phyloP scores from a whole-genome alignment of 2,888 invertebrate species.

The Tipula helvola region DNA sequence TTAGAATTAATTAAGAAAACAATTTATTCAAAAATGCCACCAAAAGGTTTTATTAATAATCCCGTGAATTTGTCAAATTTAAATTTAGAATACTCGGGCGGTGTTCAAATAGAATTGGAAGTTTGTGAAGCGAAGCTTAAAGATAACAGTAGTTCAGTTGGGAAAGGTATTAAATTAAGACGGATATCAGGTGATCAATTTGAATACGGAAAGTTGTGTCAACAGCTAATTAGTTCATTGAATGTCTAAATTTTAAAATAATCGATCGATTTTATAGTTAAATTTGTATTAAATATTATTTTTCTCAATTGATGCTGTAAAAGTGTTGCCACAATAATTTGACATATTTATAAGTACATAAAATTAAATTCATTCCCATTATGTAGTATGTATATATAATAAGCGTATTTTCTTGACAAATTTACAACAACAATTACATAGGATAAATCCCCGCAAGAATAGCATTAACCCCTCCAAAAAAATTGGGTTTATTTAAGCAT shows the following conservation, averaged over 20 bases:
- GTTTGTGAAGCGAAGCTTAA: constrained; percentile 56
- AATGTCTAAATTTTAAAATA: constrained; percentile 43
- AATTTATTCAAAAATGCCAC: constrained; percentile 66
- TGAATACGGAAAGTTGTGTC: constrained; percentile 77
- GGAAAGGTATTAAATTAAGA: constrained; percentile 72
- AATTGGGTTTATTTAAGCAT: too few relatives aligned
- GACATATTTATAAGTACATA: not conserved
- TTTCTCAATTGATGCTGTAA: not conserved
- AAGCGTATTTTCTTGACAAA: too few relatives aligned
- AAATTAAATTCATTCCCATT: not conserved
- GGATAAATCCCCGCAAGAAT: too few relatives aligned
- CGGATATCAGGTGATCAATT: constrained; percentile 79
- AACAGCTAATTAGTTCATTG: constrained; percentile 76
- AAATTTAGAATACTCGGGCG: constrained; percentile 66
- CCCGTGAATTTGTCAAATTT: constrained; percentile 41
- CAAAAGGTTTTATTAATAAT: constrained; percentile 46
- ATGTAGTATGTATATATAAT: not conserved
- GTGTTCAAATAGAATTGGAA: constrained; percentile 73
- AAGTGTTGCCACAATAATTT: not conserved
- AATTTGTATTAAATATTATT: not conserved
- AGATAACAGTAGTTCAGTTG: constrained; percentile 41
- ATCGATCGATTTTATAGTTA: not conserved
- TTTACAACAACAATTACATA: too few relatives aligned
- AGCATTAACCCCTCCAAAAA: too few relatives aligned
- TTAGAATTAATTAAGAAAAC: constrained; percentile 67